Conservation (phyloP, 2,888 invertebrate species). For the Melanostoma mellinum region DNA sequence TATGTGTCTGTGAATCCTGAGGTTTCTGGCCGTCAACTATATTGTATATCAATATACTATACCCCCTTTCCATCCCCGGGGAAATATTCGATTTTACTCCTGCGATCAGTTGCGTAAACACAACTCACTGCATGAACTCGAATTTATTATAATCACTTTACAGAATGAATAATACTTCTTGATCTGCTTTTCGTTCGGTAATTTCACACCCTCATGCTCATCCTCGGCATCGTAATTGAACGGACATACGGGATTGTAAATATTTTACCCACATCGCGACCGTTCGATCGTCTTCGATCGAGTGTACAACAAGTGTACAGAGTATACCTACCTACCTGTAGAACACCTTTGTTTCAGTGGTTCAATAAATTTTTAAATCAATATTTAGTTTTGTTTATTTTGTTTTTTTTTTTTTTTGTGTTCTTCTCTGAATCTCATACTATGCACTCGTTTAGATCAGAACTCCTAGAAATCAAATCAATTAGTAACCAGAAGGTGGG, state of each 20-base stretch:
- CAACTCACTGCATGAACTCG: slow-evolving; percentile 62
- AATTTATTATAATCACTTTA: slow-evolving; percentile 71
- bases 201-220: slow-evolving; percentile 64
- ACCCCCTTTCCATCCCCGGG: neutral
- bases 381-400: slow-evolving; percentile 63
- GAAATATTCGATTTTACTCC: slow-evolving; percentile 60
- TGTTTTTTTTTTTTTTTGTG: slow-evolving; percentile 16
- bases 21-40: neutral
- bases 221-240: slow-evolving; percentile 48
- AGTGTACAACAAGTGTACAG: too few species aligned
- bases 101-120: slow-evolving; percentile 66
- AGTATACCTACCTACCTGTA: neutral
- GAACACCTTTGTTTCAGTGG: slow-evolving; percentile 31
- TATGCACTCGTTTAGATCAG: slow-evolving; percentile 19
- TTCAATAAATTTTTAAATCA: slow-evolving; percentile 69
- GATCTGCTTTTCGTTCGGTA: slow-evolving; percentile 67
- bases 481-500: slow-evolving; percentile 22
- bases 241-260: slow-evolving; percentile 66
- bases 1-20: slow-evolving; percentile 8
- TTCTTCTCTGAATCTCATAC: slow-evolving; percentile 35
- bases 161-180: slow-evolving; percentile 59
- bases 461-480: slow-evolving; percentile 33
- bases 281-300: neutral
- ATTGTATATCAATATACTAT: neutral
- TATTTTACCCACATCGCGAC: slow-evolving; percentile 50